Conservation (phyloP, 2,113 vertebrate genomes). For the Pluvialis apricaria region DNA sequence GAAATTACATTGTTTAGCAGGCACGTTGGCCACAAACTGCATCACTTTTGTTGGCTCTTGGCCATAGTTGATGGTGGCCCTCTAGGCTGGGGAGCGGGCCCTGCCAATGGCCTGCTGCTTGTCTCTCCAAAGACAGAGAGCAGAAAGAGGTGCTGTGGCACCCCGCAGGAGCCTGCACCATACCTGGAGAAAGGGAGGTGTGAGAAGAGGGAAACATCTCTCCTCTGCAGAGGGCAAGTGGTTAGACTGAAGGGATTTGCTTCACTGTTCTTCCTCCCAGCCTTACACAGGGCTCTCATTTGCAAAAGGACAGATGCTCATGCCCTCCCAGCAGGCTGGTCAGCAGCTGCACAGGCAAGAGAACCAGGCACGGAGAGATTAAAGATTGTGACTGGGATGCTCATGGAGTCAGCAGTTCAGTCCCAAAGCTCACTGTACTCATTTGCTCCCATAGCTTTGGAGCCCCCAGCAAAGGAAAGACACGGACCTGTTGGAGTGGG, state of each 20-base stretch:
- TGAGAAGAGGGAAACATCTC: background rate
- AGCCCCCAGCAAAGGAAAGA: too few relatives aligned
- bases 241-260: background rate
- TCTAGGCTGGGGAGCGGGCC: background rate
- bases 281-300: background rate
- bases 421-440: background rate
- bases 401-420: background rate
- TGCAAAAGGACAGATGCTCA: background rate
- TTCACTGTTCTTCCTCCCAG: background rate
- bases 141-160: background rate
- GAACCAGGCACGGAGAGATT: background rate
- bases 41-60: background rate
- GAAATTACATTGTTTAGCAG: slow-evolving; percentile 22
- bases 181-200: background rate
- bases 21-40: background rate
- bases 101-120: background rate
- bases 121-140: background rate
- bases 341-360: background rate
- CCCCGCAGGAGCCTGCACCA: too few relatives aligned
- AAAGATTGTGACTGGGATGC: background rate
- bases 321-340: background rate
- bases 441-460: background rate
- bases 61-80: background rate
- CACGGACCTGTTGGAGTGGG: too few relatives aligned
- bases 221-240: background rate